Evolutionary conservation across 1,140 invertebrate genomes (phyloP), one percentile per base, ranked within the genome.

Genomic region (Cydia pomonella): DNA sequence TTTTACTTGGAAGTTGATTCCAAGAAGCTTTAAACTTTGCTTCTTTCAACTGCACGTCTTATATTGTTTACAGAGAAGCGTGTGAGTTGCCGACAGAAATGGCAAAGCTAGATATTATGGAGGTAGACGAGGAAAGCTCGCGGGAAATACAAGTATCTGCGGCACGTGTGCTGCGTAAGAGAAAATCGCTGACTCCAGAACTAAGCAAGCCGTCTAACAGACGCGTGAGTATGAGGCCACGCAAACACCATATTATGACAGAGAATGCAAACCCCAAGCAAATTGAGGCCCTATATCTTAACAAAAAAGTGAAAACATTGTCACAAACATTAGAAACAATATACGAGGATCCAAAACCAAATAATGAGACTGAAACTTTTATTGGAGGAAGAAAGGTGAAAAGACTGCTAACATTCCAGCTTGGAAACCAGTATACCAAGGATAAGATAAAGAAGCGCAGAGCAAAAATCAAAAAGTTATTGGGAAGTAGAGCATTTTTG

Each of bases 271-370:
- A 87, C 76, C 78, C 86, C 38, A 92, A 91, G 76, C 85, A 92
- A 89, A 92, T 92, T 75, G 91, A 92, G 79, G 89, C 91, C 41
- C 80, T 92, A 38, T 92, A 92, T 80, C 82, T 92, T 9, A 92
- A 92, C 73, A 92, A 91, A 79, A 92, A 88, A 81, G 85, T 88
- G 0, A 92, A 92, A 78, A 77, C 83, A 44, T 27, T 87, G 33
- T 88, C 88, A 27, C 89, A 91, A 81, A 93, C 91, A 44, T 79
- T 93, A 78, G 91, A 93, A 77, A 93, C 90, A 12, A 92, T 92
- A 74, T 92, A 89, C 79, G 90, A 92, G 79, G 91, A 93, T 64
- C 88, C 91, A 21, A 92, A 92, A 75, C 76, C 73, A 83, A 82
- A 33, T 74, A 78, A 78, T 63, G 81, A 82, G n/a, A 73, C 82